These are phyloP conservation scores for Abscondita cerata DNA, from an alignment of 2,888 invertebrate species.

Conservation along the genomic window DNA sequence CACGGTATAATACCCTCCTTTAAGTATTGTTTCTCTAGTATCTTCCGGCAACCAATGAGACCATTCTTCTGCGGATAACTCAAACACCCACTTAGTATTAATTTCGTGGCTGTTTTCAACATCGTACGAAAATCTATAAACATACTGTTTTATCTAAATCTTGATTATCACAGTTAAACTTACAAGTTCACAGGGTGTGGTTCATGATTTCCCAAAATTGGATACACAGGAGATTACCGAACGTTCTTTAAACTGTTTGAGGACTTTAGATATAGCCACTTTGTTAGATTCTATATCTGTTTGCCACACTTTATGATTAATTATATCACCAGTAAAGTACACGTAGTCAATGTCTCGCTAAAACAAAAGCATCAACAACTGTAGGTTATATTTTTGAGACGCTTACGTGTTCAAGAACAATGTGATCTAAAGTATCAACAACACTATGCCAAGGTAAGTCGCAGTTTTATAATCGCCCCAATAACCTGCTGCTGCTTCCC, in stretches of 20 bases:
- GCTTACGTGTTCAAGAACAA: slow-evolving; percentile 26
- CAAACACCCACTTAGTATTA: slow-evolving; percentile 78
- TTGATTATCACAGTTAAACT: slow-evolving; percentile 48
- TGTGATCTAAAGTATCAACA: slow-evolving; percentile 61
- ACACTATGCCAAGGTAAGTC: slow-evolving; percentile 76
- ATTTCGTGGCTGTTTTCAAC: slow-evolving; percentile 45
- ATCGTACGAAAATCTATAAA: slow-evolving; percentile 48
- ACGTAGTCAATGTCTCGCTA: slow-evolving; percentile 67
- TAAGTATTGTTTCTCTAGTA: slow-evolving; percentile 65
- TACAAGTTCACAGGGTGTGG: slow-evolving; percentile 81
- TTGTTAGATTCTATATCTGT: slow-evolving; percentile 72
- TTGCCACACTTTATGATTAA: slow-evolving; percentile 89
- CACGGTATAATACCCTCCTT: slow-evolving; percentile 83
- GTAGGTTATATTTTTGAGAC: too few relatives aligned
- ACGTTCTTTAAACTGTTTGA: slow-evolving; percentile 54
- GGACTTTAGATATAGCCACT: slow-evolving; percentile 63
- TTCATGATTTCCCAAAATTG: slow-evolving; percentile 75
- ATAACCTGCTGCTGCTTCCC: slow-evolving; percentile 67
- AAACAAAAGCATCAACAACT: too few relatives aligned
- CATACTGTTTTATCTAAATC: background rate
- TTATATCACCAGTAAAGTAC: slow-evolving; percentile 86
- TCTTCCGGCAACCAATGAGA: slow-evolving; percentile 69
- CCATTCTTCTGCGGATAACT: slow-evolving; percentile 75
- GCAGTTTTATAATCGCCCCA: slow-evolving; percentile 85
- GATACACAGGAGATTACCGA: slow-evolving; percentile 64